Conservation (phyloP, 37 sponge, comb jelly and placozoan species). For the Halichondria panicea region DNA sequence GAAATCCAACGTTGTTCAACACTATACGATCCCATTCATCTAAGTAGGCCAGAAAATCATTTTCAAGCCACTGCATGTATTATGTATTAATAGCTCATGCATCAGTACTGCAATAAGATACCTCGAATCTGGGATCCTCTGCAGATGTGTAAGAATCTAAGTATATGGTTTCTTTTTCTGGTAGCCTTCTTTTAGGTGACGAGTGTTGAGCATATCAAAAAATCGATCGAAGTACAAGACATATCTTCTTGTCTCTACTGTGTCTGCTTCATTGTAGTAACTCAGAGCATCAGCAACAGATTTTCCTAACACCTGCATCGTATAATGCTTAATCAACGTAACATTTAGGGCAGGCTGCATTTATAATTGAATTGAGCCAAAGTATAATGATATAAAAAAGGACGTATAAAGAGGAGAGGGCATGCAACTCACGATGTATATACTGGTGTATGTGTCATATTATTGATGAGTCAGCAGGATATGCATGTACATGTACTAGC, state of each 20-base stretch:
- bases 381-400: too few relatives aligned
- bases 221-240: not conserved
- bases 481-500: too few relatives aligned
- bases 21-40: constrained; percentile 2
- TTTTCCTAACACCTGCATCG: constrained; percentile 11
- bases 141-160: not conserved
- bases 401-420: too few relatives aligned
- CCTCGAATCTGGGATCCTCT: not conserved
- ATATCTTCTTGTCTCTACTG: not conserved
- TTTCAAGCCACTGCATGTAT: constrained; percentile 8
- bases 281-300: constrained; percentile 12
- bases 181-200: not conserved
- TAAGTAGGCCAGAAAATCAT: not conserved
- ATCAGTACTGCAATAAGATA: not conserved
- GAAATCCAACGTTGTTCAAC: not conserved
- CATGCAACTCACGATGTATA: too few relatives aligned
- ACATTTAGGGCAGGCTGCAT: too few relatives aligned
- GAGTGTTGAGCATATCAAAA: not conserved
- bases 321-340: too few relatives aligned
- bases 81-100: not conserved
- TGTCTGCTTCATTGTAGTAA: constrained; percentile 14
- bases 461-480: too few relatives aligned
- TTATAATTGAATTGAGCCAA: too few relatives aligned
- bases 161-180: not conserved
- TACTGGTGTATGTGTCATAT: too few relatives aligned